Conservation (phyloP, 1,140 invertebrate species). For the Drosophila mojavensis region DNA sequence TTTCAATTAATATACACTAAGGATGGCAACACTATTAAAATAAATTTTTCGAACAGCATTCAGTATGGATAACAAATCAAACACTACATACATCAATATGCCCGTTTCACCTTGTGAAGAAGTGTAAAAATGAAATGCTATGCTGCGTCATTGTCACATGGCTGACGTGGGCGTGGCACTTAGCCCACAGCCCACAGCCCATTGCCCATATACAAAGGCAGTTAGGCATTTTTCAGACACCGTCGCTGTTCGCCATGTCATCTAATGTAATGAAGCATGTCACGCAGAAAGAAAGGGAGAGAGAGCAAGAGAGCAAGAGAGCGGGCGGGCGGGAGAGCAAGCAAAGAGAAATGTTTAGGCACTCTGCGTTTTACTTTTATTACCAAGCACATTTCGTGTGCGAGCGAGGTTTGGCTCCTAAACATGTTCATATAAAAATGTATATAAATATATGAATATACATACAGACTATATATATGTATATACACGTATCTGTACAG, state of each 20-base stretch:
- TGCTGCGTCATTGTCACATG: conserved; percentile 6
- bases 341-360: conserved; percentile 24
- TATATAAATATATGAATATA: background rate
- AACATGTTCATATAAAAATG: background rate
- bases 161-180: too few species aligned
- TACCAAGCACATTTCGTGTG: conserved; percentile 41
- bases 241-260: conserved; percentile 47
- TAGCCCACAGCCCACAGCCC: too few species aligned
- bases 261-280: conserved; percentile 55
- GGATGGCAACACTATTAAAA: too few species aligned
- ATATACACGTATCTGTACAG: conserved; percentile 4
- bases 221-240: conserved; percentile 23
- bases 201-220: conserved; percentile 4
- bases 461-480: background rate
- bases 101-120: background rate
- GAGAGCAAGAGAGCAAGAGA: background rate
- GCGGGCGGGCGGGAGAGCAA: background rate
- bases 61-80: too few species aligned
- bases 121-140: conserved; percentile 38
- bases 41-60: too few species aligned
- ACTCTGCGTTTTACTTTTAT: conserved; percentile 44
- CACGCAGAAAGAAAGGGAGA: conserved; percentile 7
- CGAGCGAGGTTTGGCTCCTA: conserved; percentile 18
- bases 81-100: background rate
- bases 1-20: too few species aligned